Evolutionary conservation across 2,888 invertebrate genomes (phyloP), one percentile per base, ranked within the genome.

Genomic region (Operophtera brumata): DNA sequence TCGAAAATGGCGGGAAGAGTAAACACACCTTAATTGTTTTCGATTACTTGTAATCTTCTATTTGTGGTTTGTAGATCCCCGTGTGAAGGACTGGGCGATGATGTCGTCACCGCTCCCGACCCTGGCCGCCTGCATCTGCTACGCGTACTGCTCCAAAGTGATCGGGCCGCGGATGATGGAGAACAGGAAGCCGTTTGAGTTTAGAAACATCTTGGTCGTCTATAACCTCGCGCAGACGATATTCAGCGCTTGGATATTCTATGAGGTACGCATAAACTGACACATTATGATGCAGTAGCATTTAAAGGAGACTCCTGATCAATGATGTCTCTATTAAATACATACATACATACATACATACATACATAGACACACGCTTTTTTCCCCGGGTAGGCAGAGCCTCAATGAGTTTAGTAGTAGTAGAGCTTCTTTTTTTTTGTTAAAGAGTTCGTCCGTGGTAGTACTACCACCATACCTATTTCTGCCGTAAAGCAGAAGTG

Each of bases 161-260:
- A 80, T 96, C 66, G 97, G 97, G 57, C 98, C 98, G 46, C 91
- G 92, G 71, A 82, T 96, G 52, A 98, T 98, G 98, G 95, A 95
- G 71, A 95, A 97, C 80, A 92, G 97, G 62, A 96, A 97, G 86
- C 96, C 98, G 39, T 94, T 96, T 86, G 93, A 96, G 76, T 91
- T 98, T 61, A 92, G 96, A 70, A 92, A 92, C 69, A 80, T 95
- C 54, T 93, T 98, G 77, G 93, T 98, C 68, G 84, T 94, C 64
- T 98, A 98, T 86, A 98, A 98, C 88, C 91, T 97, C 65, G 92
- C 94, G 75, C 98, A 98, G 92, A 97, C 97, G 28, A 74, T 96
- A 68, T 95, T 98, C 85, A 97, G 97, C 77, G 92, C 94, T 59
- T 97, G 96, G 94, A 94, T 97, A 82, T 97, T 97, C 89, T 94